Evolutionary conservation across 2,113 vertebrate genomes (phyloP).

Genomic region (Synchiropus splendidus): DNA sequence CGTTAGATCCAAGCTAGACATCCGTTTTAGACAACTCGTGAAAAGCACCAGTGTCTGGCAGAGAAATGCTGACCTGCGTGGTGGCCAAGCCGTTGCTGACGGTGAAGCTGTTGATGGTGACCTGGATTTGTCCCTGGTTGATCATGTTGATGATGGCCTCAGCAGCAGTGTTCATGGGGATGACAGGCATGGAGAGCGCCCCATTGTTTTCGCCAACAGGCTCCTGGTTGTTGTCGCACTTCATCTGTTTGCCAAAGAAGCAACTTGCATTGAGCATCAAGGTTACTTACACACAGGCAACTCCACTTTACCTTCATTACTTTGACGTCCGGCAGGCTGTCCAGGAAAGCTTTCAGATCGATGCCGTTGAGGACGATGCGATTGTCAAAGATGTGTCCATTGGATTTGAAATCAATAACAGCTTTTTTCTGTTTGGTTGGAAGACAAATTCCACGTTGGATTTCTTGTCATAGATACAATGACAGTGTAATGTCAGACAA

Average conservation of each 20-base stretch:
- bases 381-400: conserved; percentile 99
- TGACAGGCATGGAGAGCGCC: conserved; percentile 91
- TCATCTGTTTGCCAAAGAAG: conserved; percentile 73
- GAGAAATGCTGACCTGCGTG: conserved; percentile 77
- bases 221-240: conserved; percentile 86
- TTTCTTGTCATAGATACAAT: not conserved
- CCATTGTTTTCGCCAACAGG: conserved; percentile 72
- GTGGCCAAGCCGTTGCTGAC: conserved; percentile 97
- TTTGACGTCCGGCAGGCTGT: conserved; percentile 96
- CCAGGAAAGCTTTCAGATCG: conserved; percentile 94
- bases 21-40: too few relatives aligned
- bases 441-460: not conserved
- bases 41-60: not conserved
- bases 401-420: conserved; percentile 99
- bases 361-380: conserved; percentile 96
- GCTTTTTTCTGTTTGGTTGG: conserved; percentile 83
- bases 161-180: conserved; percentile 98
- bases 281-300: not conserved
- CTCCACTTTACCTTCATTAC: conserved; percentile 83
- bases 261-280: not conserved
- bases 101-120: conserved; percentile 95
- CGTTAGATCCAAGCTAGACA: too few relatives aligned
- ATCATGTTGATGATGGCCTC: conserved; percentile 99
- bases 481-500: conserved; percentile 10
- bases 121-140: conserved; percentile 96